Base-by-base conservation (phyloP, 1,140 invertebrate genomes). In the Galleria mellonella region DNA sequence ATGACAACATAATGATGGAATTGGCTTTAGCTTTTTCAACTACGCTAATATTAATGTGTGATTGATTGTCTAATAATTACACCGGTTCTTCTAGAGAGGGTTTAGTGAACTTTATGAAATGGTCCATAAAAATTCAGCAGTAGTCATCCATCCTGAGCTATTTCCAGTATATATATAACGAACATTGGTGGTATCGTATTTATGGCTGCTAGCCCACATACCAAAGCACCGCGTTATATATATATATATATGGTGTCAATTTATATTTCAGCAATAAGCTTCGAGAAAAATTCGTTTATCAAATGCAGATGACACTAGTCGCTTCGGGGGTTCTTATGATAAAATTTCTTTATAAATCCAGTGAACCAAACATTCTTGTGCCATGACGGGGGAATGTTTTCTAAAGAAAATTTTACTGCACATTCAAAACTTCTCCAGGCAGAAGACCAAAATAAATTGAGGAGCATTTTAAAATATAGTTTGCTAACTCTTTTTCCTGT, bases 11-110 rank as follows among this genome's bases (percentile, higher is more conserved):
- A 2, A 54, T 51, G 0, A 84, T 45, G 0, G 40, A 51, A 37
- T 83, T 71, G 7, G 6, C 17, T 42, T 59, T 59, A 1, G 55
- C 56, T 37, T 52, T 57, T 33, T 74, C 57, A 42, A 71, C 63
- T 1, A 56, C 61, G 13, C 69, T 43, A 11, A 86, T 50, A 28
- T 64, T 54, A 8, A 77, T 10, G 41, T 84, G 76, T 0, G 65
- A 75, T 5, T 86, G 82, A 38, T 82, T 83, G 36, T 83, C 74
- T 0, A 83, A 51, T 12, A 83, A 39, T 9, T 78, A 40, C 1
- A 70, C 54, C 17, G 63, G 60, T 4, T 73, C 61, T 9, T 57
- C 33, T 15, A 36, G 45, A n/a, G 53, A 47, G 12, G 56, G 55
- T 12, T 64, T 69, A 0, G 55, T 50, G 39, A 61, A 14, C 41